These are phyloP conservation scores for Sphyrna mokarran DNA, from an alignment of 2,113 vertebrate genomes.

Conservation along the genomic window DNA sequence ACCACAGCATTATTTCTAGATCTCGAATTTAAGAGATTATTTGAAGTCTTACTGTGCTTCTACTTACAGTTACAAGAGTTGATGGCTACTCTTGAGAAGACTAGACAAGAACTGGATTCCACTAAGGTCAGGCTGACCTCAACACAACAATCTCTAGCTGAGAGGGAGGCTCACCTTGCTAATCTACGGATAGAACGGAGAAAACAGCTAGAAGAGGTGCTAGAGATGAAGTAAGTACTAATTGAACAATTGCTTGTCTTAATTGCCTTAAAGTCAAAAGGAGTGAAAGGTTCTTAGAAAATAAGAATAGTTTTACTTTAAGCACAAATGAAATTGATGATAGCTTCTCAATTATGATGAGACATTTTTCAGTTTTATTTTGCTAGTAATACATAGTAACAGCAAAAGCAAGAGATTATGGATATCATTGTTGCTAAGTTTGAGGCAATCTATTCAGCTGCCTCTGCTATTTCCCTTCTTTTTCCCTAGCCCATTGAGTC, in stretches of 20 bases:
- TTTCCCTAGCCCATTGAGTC: not conserved
- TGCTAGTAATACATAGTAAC: not conserved
- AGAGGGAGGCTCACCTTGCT: constrained; percentile 79
- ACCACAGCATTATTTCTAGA: not conserved
- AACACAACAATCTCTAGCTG: constrained; percentile 83
- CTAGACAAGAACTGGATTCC: constrained; percentile 82
- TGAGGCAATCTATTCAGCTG: not conserved
- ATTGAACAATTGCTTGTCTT: not conserved
- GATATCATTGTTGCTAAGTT: not conserved
- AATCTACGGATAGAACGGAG: constrained; percentile 77
- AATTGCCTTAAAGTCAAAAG: not conserved
- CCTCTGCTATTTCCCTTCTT: not conserved
- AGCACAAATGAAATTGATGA: not conserved
- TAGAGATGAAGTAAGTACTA: constrained; percentile 92
- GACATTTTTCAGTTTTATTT: not conserved
- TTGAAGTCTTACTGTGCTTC: not conserved
- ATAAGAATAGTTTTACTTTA: not conserved
- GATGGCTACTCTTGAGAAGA: constrained; percentile 84
- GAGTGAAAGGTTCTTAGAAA: not conserved
- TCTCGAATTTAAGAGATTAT: not conserved
- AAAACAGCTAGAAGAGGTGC: constrained; percentile 88
- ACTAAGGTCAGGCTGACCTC: constrained; percentile 83
- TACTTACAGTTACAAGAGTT: constrained; percentile 81
- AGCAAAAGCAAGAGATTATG: not conserved
- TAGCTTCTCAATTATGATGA: too few species aligned